Evolutionary conservation across 2,888 invertebrate genomes (phyloP), one percentile per base, ranked within the genome.

Genomic region (Euzophera pinguis): DNA sequence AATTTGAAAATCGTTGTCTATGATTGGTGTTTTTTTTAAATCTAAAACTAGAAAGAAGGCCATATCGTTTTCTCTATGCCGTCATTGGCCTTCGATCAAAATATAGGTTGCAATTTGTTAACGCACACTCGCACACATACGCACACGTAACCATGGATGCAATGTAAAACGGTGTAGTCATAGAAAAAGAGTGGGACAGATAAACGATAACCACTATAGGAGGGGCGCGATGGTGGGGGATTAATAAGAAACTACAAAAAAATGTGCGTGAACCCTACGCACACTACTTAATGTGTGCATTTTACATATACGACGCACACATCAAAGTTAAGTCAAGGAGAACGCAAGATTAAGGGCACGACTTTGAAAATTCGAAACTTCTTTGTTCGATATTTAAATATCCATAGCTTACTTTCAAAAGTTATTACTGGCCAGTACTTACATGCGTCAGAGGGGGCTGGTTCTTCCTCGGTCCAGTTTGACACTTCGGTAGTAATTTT

Each of bases 401-500:
- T n/a, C 51, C 37, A 54, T 6, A 5, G 43, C 52, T 52, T 41
- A 50, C 47, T 56, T 54, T 47, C 10, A 14, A 45, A 45, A 45
- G 10, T 34, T n/a, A 32, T 34, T 10, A 32, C 38, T 22, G 32
- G 38, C 29, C 29, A 39, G 59, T 83, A 90, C 89, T 89, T 61
- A 90, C 89, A 90, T 90, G 81, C 89, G 89, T 88, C 89, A 89
- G 89, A 84, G 84, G 89, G 78, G 85, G 86, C 78, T 81, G 84
- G 80, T 67, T 84, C 89, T 79, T 83, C 88, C 77, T 88, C 89
- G 82, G 84, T 89, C 89, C 89, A 90, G 88, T 85, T 88, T 87
- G 89, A 86, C 84, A 90, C 86, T 83, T 88, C 72, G 88, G 88
- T 84, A 81, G 87, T 84, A 90, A 90, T 90, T 88, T 89, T 89